Evolutionary conservation across 2,888 invertebrate species (phyloP), one percentile per base, ranked within the genome.

Genomic region (Flexamia atlantica): DNA sequence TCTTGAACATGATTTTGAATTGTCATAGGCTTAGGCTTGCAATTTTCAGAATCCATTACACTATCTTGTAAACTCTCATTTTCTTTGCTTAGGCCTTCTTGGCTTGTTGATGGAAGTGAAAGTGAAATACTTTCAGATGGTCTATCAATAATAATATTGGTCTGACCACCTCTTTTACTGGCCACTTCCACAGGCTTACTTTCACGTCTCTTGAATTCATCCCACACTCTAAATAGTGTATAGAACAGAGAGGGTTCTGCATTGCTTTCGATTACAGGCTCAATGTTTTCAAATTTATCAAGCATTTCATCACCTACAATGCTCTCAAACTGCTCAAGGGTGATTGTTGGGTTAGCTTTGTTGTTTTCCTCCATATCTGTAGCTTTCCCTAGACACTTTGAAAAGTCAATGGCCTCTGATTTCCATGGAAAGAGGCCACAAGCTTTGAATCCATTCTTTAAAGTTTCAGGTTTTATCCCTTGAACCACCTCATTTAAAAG

Each of bases 381-480:
- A 40, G 40, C 23, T 42, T 36, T 40, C n/a, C 80, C 80, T 4
- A 53, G 28, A n/a, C 81, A 81, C n/a, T 81, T 81, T 5, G 30
- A n/a, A 60, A 57, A 85, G 72, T 84, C 76, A 72, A 84, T 76
- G 1, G 42, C n/a, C n/a, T 83, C n/a, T 14, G 70, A 28, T 68
- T 85, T 70, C 74, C 82, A 84, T 17, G 82, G 84, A 53, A 36
- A 82, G 9, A 84, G 28, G 17, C 84, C 84, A 72, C 64, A 70
- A 30, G 23, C 72, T 72, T 36, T 36, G 60, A 85, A 85, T 20
- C 85, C 81, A 79, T 83, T 84, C 32, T 40, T 60, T 46, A 83
- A 23, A 64, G 57, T 84, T 14, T 82, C 28, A 42, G 53, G 23
- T 57, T 60, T 84, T 14, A 81, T 36, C 28, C 84, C 36, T 14